phyloP scores from a whole-genome alignment of 2,797 vertebrate genomes.

The Macroramphosus scolopax region DNA sequence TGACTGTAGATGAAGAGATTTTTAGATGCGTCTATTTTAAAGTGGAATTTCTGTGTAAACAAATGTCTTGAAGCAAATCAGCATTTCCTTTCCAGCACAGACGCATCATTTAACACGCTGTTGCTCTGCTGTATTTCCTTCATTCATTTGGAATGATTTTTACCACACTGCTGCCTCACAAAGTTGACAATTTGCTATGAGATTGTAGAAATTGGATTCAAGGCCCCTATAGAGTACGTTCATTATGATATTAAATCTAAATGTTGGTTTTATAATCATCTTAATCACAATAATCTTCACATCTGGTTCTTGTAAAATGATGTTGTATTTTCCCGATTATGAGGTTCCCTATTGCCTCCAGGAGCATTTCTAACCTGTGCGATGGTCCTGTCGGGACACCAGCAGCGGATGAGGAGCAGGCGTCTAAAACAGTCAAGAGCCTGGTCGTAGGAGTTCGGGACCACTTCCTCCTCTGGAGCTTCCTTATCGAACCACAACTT shows the following conservation, averaged over 20 bases:
- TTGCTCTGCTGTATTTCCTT: not conserved
- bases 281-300: too few species aligned
- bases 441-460: constrained; percentile 87
- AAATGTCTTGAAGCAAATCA: constrained; percentile 1
- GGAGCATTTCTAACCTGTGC: too few species aligned
- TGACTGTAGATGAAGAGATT: constrained; percentile 17
- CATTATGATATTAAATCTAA: too few species aligned
- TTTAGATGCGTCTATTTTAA: not conserved
- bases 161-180: too few species aligned
- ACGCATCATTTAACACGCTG: not conserved
- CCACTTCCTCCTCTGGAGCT: constrained; percentile 88
- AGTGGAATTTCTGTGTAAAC: constrained; percentile 18
- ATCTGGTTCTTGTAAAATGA: too few species aligned
- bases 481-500: constrained; percentile 95
- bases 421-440: constrained; percentile 87
- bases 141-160: not conserved
- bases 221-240: too few species aligned
- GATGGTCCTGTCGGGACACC: constrained; percentile 96
- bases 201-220: too few species aligned
- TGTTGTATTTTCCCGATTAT: too few species aligned
- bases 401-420: constrained; percentile 92
- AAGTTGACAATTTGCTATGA: too few species aligned
- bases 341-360: too few species aligned
- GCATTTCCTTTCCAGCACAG: not conserved
- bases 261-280: too few species aligned